Base-by-base conservation (phyloP, 1,140 invertebrate genomes). In the Metaphire vulgaris region DNA sequence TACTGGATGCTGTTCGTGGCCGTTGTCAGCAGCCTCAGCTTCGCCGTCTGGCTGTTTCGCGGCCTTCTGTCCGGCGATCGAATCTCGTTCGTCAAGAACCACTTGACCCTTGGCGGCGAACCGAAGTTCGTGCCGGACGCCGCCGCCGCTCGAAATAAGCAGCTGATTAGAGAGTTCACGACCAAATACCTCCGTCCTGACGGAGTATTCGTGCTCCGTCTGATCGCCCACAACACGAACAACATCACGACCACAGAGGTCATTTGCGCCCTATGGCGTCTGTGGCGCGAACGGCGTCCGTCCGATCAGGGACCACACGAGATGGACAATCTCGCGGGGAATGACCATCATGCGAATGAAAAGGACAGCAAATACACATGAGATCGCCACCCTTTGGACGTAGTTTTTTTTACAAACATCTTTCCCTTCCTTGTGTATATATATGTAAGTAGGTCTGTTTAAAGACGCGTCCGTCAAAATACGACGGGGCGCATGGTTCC, bases 161-260 rank as follows among this genome's bases (percentile, higher is more conserved):
- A 16, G 76, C 81, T 82, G 68, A 80, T 84, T 31, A 83, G 80
- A 74, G 80, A 85, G 64, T 88, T 88, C 80, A 83, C 85, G 21
- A 86, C 88, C 80, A 86, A 88, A 77, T 88, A 88, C 80, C 80
- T 89, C 12, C 83, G 87, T 29, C 87, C 86, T 69, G 88, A 88
- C 79, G 88, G 88, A 14, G 87, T 88, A 41, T 87, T 88, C 78
- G 85, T 87, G 12, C 81, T 88, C 21, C 80, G 87, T 33, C 82
- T 88, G 26, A 87, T 88, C 64, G 87, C 86, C 29, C 87, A 87
- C 77, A 88, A 88, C 80, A 86, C 88, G 74, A 87, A 88, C 75
- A 87, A 88, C 78, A 87, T 88, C 26, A 82, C 88, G 71, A 87
- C 87, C 31, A 87, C 86, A 2, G 88, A 88, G 80, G 80, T 88